Conservation (phyloP, 2,113 vertebrate genomes). For the Podiceps cristatus region DNA sequence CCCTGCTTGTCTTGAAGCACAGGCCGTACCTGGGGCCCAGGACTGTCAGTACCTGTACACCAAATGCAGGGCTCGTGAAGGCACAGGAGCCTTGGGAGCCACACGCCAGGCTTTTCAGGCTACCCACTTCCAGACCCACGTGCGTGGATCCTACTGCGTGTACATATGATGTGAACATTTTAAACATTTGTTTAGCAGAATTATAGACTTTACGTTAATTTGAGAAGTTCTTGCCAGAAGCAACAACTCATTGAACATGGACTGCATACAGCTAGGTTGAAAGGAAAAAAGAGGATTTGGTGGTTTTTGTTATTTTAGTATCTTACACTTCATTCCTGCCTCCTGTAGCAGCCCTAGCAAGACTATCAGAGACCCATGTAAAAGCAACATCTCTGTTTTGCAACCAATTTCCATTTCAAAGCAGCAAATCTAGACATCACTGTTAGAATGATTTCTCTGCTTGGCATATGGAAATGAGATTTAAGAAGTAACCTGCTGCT, state of each 20-base stretch:
- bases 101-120: neutral
- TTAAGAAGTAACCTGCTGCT: neutral
- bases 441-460: neutral
- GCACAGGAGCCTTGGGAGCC: neutral
- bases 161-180: neutral
- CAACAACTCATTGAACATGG: neutral
- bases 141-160: accelerated
- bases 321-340: neutral
- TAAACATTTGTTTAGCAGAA: neutral
- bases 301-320: constrained; percentile 18
- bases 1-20: neutral
- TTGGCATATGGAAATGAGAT: no score
- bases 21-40: neutral
- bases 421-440: neutral
- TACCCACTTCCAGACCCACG: accelerated
- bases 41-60: neutral
- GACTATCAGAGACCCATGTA: neutral
- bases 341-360: neutral
- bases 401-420: constrained; percentile 54
- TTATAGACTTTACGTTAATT: neutral
- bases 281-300: neutral
- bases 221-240: neutral
- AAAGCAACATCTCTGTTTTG: constrained; percentile 39
- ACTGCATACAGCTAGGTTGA: neutral
- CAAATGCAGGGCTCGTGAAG: neutral